Evolutionary conservation across 2,797 vertebrate genomes (phyloP), one percentile per base, ranked within the genome.

Genomic region (Darevskia mixta): DNA sequence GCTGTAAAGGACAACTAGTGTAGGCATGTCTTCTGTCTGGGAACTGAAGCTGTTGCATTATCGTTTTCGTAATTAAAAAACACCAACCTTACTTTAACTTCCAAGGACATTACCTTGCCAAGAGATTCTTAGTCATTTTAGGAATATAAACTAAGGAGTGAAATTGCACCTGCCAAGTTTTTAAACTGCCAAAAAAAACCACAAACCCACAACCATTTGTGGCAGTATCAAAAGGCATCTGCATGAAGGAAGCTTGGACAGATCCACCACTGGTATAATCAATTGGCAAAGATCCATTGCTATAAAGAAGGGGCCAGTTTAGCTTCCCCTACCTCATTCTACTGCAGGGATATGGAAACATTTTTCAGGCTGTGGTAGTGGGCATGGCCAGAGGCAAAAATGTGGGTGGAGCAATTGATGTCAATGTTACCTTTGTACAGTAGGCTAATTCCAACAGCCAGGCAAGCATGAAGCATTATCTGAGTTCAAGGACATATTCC

Each of bases 81-180:
- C 49, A 55, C 49, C 13, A 55, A n/a, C 17, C 20, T 64, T 45
- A 10, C 41, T 69, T n/a, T 69, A 29, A 64, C 13, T 58, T 43
- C 43, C 66, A 79, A 79, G 41, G 38, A 35, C 43, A 55, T 71
- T 69, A 55, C 32, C 35, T 64, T 58, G n/a, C 41, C 64, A 86
- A 79, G 64, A 78, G 41, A 58, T 35, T 86, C 43, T 18, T 55
- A 86, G 73, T 38, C 43, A 86, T 78, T 86, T 45, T 77, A 86
- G 43, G 58, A 78, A 18, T 45, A 77, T 32, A 66, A 78, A 77
- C 17, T 15, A 77, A 45, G 38, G 27, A 32, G 29, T 38, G 41
- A 76, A 79, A 49, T 69, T 38, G 55, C 69, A 38, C 23, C 64
- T 35, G 43, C 67, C 43, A 27, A 67, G 29, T 55, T 29, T 43